Conservation (phyloP, 2,113 vertebrate species). For the Siphamia tubifer region DNA sequence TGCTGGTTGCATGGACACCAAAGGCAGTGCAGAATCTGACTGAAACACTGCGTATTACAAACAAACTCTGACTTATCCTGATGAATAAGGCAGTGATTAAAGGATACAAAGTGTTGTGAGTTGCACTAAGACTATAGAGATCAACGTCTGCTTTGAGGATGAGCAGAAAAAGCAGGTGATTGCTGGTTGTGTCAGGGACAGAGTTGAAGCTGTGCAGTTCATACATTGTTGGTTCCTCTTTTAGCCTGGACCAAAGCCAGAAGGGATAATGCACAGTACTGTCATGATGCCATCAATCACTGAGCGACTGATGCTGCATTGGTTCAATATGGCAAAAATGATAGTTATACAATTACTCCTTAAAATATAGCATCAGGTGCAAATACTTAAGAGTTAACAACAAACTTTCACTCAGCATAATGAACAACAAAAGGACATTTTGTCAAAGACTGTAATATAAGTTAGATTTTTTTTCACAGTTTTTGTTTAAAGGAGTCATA, state of each 20-base stretch:
- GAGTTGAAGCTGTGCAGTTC: not conserved
- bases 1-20: slow-evolving; percentile 46
- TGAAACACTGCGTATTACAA: not conserved
- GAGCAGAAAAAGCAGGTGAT: slow-evolving; percentile 39
- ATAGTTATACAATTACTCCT: not conserved
- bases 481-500: too few species aligned
- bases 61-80: not conserved
- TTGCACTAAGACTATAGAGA: slow-evolving; percentile 11
- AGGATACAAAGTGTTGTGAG: slow-evolving; percentile 25
- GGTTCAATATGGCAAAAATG: not conserved
- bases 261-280: slow-evolving; percentile 5
- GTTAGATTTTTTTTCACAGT: too few species aligned
- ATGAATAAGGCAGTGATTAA: slow-evolving; percentile 30
- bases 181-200: not conserved
- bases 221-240: slow-evolving; percentile 24
- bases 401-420: not conserved
- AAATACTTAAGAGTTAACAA: not conserved
- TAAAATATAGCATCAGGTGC: not conserved
- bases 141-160: slow-evolving; percentile 28
- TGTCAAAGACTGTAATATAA: too few species aligned
- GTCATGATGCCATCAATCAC: not conserved
- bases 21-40: not conserved
- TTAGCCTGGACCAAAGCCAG: slow-evolving; percentile 19
- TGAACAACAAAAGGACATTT: not conserved
- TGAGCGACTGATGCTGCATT: not conserved